Evolutionary conservation across 2,888 invertebrate species (phyloP), one percentile per base, ranked within the genome.

Genomic region (Lasiommata megera): DNA sequence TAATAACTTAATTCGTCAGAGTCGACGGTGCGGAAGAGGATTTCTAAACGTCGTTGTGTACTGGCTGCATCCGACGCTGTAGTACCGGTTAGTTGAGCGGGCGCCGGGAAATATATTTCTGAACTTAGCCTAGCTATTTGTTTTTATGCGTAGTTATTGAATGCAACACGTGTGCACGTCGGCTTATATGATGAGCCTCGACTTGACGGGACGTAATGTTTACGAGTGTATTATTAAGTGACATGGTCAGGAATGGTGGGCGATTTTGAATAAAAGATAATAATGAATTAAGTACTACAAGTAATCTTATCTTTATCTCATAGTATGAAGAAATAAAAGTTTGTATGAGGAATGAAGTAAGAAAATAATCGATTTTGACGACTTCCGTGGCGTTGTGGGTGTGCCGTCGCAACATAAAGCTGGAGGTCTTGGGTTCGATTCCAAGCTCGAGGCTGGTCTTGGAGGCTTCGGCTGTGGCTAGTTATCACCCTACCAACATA

Each of bases 1-100:
- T 90, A 89, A 90, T 89, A 89, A 86, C 88, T 89, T 89, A 89
- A 90, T 90, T 89, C 89, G 88, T 90, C 87, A 88, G 84, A 85
- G 86, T 78, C 76, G 79, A 76, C 75, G 76, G 76, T 71, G 80
- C 81, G 84, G 82, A 86, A 83, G 85, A 82, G 81, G 79, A 82
- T 75, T 84, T 86, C 81, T 77, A 77, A 82, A 74, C 73, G 77
- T 73, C 67, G 55, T 36, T 57, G 40, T 59, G 40, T 51, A 59
- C 46, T 62, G 40, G 59, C 61, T 59, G 72, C 80, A 83, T 79
- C 29, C 46, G 46, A 46, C 29, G 46, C 46, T 14, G 6, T 31
- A 28, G 28, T 51, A 58, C 48, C 59, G 50, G 61, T 62, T 61
- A 73, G 80, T 82, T 79, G 79, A 82, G 81, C 69, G 77, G 80